These are phyloP conservation scores for Rhynchonycteris naso DNA, from an alignment of 2,797 vertebrate genomes.

Conservation along the genomic window DNA sequence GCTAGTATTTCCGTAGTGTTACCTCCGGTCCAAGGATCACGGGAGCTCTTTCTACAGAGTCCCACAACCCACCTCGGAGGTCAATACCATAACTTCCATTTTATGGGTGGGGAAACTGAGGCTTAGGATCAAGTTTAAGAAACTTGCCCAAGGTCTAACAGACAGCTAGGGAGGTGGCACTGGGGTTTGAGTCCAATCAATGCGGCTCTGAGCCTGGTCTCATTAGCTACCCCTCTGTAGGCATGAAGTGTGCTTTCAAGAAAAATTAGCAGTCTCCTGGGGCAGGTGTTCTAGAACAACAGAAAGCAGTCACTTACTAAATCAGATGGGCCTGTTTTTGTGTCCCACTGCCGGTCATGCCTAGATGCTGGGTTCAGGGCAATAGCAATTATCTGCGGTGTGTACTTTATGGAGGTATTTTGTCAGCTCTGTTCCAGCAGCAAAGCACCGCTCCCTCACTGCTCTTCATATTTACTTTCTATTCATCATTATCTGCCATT, in stretches of 20 bases:
- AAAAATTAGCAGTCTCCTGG: constrained; percentile 72
- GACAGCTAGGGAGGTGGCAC: neutral
- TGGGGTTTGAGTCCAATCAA: neutral
- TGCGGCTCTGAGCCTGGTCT: neutral
- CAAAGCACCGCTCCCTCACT: constrained; percentile 87
- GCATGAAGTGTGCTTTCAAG: constrained; percentile 30
- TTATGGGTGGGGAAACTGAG: constrained; percentile 34
- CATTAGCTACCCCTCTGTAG: neutral
- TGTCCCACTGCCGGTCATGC: constrained; percentile 73
- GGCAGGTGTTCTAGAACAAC: constrained; percentile 40
- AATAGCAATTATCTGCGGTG: constrained; percentile 84
- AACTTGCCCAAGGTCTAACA: neutral
- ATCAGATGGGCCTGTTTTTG: constrained; percentile 70
- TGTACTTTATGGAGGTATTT: constrained; percentile 84
- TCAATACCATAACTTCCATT: neutral
- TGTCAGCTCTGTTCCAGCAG: constrained; percentile 79
- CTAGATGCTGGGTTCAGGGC: constrained; percentile 79
- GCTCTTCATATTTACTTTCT: constrained; percentile 93
- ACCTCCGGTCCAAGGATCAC: neutral
- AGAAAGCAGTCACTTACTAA: constrained; percentile 46
- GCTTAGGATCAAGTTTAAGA: neutral
- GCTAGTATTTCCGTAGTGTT: rapidly evolving
- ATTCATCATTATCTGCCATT: constrained; percentile 95
- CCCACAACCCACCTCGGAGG: neutral
- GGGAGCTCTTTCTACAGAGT: neutral